Evolutionary conservation across 2,888 invertebrate genomes (phyloP).

Genomic region (Ophonus ardosiacus): DNA sequence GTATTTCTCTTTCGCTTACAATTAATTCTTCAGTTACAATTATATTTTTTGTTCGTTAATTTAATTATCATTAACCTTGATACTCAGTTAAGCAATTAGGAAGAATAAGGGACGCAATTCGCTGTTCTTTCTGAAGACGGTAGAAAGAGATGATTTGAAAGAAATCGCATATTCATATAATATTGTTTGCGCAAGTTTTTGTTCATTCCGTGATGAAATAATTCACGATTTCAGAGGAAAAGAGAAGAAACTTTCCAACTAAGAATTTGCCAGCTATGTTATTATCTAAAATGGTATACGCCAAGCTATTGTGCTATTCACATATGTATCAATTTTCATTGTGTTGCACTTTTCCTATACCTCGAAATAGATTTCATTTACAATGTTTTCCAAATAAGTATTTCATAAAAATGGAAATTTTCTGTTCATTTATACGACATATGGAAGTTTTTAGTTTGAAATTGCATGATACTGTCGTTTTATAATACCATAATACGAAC

Average conservation of each 20-base stretch:
- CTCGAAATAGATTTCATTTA: background rate
- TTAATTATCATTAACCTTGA: slow-evolving; percentile 4
- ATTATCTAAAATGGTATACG: slow-evolving; percentile 36
- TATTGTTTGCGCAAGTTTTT: slow-evolving; percentile 42
- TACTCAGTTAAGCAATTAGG: background rate
- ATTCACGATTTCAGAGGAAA: slow-evolving; percentile 35
- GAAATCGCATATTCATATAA: slow-evolving; percentile 33
- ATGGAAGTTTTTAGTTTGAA: background rate
- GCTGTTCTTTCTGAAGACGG: background rate
- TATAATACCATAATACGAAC: too few species aligned
- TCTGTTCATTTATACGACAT: background rate
- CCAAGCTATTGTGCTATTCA: slow-evolving; percentile 15
- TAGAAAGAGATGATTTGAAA: slow-evolving; percentile 9
- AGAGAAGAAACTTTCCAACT: slow-evolving; percentile 17
- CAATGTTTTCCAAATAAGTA: background rate
- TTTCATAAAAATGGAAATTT: background rate
- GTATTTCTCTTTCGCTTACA: slow-evolving; percentile 21
- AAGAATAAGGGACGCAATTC: too few species aligned
- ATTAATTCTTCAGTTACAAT: slow-evolving; percentile 22
- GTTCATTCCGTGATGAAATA: slow-evolving; percentile 35
- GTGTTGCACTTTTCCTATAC: background rate
- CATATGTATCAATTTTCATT: slow-evolving; percentile 3
- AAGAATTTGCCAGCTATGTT: slow-evolving; percentile 22
- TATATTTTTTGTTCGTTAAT: slow-evolving; percentile 1
- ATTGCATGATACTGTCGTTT: too few species aligned